A percentile compares a stretch with the other conserved stretches of the same genome.
phyloP scores from a whole-genome alignment of 1,140 invertebrate genomes.

The Bombus sibiricus region DNA sequence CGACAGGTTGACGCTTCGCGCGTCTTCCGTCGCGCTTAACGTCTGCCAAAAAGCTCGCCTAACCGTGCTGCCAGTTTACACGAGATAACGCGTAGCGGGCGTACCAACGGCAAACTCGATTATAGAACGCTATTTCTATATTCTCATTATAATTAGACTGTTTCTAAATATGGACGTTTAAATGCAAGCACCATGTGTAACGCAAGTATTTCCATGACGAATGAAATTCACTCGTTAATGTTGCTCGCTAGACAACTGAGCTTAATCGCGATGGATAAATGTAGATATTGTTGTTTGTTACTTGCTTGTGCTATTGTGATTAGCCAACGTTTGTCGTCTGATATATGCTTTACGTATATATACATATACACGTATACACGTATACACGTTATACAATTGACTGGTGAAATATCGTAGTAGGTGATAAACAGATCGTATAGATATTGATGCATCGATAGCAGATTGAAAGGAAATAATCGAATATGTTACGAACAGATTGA shows the following conservation, averaged over 20 bases:
- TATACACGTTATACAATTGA: too few relatives aligned
- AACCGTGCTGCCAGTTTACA: constrained; percentile 44
- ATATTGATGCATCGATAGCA: too few relatives aligned
- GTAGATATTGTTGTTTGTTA: background rate
- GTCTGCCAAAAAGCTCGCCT: constrained; percentile 32
- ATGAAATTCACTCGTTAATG: constrained; percentile 17
- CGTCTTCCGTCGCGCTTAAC: constrained; percentile 24
- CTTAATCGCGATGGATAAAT: background rate
- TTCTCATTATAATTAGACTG: constrained; percentile 51
- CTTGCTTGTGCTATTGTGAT: background rate
- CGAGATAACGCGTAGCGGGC: constrained; percentile 39
- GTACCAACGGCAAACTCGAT: constrained; percentile 25
- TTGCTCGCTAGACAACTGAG: background rate
- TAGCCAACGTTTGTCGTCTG: background rate
- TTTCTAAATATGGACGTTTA: constrained; percentile 37
- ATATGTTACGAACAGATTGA: too few relatives aligned
- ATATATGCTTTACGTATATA: too few relatives aligned
- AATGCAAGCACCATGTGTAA: constrained; percentile 15
- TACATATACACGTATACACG: too few relatives aligned
- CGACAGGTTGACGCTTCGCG: constrained; percentile 34
- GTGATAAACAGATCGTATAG: too few relatives aligned
- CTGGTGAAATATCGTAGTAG: too few relatives aligned
- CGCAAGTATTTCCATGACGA: constrained; percentile 11
- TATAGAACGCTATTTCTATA: constrained; percentile 47
- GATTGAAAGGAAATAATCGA: too few relatives aligned